Evolutionary conservation across 2,113 vertebrate genomes (phyloP), one percentile per base, ranked within the genome.

Genomic region (Phaethon lepturus): DNA sequence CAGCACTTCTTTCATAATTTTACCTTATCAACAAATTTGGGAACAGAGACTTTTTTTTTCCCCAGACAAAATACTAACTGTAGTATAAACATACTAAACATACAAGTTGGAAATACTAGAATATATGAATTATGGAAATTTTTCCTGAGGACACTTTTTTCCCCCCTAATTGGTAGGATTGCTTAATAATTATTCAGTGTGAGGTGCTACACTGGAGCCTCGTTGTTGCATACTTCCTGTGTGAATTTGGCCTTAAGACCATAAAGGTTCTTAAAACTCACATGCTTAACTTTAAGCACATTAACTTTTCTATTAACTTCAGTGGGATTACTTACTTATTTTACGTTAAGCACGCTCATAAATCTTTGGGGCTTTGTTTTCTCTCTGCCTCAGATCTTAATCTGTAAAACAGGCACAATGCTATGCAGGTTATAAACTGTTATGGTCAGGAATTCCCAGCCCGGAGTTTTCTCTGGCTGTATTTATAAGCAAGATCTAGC

Each of bases 221-320:
- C 38, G 1, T 20, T 76, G 91, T 81, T 96, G 84, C 93, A 93
- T 91, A 67, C 87, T 96, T 97, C 95, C 95, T 96, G 87, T 96
- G 95, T 96, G 95, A 97, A 96, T 94, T 94, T 87, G 78, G 66
- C 93, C 77, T 90, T 96, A 94, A 94, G 87, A 96, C 90, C 92
- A 50, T 88, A 93, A 96, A 94, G 87, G 93, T 96, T 92, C 88
- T 96, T 97, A 97, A 96, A 96, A 93, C 92, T 95, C 97, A 95
- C 96, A 94, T 96, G 95, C 95, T 96, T 93, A 97, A 93, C 93
- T 95, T 97, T 96, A 96, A 96, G 95, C 92, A 97, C 88, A 93
- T 97, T 96, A 96, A 96, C 95, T 97, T 96, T 95, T 96, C 95
- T 96, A 95, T 97, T 97, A 96, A 97, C 97, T 97, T 97, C 95